phyloP scores from a whole-genome alignment of 2,113 vertebrate species.

The Rafetus swinhoei region DNA sequence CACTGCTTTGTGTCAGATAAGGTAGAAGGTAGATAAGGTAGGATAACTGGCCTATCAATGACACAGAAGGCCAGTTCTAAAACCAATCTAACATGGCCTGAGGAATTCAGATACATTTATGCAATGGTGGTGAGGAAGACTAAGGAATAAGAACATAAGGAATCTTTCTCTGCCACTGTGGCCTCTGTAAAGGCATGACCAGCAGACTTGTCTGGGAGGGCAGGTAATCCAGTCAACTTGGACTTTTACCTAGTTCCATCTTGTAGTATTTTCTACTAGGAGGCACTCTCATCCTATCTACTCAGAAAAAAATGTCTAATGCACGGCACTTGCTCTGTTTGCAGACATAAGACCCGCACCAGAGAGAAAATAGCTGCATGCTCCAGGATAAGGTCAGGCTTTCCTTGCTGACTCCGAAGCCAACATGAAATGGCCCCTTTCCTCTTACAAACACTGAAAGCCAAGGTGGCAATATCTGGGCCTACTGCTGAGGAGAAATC shows the following conservation, averaged over 20 bases:
- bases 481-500: fast-evolving
- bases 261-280: fast-evolving
- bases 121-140: not conserved
- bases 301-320: not conserved
- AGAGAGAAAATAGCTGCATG: not conserved
- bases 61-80: not conserved
- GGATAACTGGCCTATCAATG: not conserved
- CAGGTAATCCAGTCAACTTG: not conserved
- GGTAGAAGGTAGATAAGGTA: not conserved
- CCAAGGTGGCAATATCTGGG: not conserved
- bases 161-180: not conserved
- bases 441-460: not conserved
- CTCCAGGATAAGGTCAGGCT: not conserved
- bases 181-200: not conserved
- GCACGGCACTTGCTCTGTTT: not conserved
- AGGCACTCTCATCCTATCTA: not conserved
- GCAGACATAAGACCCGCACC: not conserved
- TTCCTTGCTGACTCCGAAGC: not conserved
- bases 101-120: not conserved
- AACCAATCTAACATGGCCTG: not conserved
- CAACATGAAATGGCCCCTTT: not conserved
- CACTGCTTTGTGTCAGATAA: not conserved
- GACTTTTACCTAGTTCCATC: not conserved
- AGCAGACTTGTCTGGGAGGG: not conserved
- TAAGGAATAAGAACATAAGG: not conserved